Conservation (phyloP, 2,888 invertebrate genomes). For the Lycocerus yunnanus region DNA sequence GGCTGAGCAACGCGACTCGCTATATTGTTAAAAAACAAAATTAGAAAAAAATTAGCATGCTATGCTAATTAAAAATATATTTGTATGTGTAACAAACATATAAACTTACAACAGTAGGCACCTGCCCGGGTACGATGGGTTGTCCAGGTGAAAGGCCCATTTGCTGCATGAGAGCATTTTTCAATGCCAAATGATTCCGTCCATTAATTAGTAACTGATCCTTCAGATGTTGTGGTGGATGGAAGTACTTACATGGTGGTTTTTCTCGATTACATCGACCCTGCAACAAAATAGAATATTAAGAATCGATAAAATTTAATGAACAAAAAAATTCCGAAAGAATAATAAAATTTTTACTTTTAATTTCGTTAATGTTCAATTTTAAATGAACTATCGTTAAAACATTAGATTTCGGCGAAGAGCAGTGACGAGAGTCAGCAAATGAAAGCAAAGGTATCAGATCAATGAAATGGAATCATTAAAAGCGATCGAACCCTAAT, state of each 20-base stretch:
- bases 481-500: slow-evolving; percentile 26
- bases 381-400: background rate
- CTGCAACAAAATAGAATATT: slow-evolving; percentile 62
- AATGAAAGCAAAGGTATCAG: slow-evolving; percentile 17
- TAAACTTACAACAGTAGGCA: slow-evolving; percentile 86
- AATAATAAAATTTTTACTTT: no score
- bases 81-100: background rate
- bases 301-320: background rate
- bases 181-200: slow-evolving; percentile 97
- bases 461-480: slow-evolving; percentile 28
- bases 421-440: background rate
- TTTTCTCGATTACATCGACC: slow-evolving; percentile 99
- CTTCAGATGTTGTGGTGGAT: slow-evolving; percentile 99
- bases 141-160: slow-evolving; percentile 93
- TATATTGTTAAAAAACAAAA: slow-evolving; percentile 18
- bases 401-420: background rate
- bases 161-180: slow-evolving; percentile 97
- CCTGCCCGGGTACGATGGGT: slow-evolving; percentile 89
- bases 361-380: background rate
- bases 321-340: no score
- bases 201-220: slow-evolving; percentile 99
- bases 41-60: slow-evolving; percentile 24
- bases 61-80: slow-evolving; percentile 8
- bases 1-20: slow-evolving; percentile 23
- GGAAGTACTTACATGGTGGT: slow-evolving; percentile 99